These are phyloP conservation scores for Passerina amoena DNA, from an alignment of 2,113 vertebrate species.

Conservation along the genomic window DNA sequence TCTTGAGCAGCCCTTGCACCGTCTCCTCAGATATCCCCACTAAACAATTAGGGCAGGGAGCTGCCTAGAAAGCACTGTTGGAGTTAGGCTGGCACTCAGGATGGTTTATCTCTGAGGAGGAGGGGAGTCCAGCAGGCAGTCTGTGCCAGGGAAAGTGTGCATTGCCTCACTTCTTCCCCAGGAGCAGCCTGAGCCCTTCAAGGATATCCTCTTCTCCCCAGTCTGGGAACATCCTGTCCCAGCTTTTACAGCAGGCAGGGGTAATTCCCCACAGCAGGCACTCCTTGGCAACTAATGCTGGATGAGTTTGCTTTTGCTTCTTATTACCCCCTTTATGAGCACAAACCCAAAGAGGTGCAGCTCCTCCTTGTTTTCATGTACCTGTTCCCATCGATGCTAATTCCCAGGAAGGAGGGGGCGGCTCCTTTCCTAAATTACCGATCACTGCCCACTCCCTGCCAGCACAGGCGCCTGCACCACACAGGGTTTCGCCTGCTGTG, in stretches of 20 bases:
- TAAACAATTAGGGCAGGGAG: accelerated
- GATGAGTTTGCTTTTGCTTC: neutral
- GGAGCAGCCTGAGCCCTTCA: accelerated
- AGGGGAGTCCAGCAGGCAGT: neutral
- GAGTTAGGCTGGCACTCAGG: neutral
- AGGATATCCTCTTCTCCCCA: neutral
- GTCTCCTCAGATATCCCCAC: accelerated
- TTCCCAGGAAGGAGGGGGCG: neutral
- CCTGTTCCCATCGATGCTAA: neutral
- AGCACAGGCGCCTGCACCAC: neutral
- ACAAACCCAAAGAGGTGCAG: neutral
- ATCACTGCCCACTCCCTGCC: neutral
- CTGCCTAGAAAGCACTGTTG: neutral
- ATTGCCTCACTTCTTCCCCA: neutral
- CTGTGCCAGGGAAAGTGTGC: neutral
- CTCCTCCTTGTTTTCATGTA: neutral
- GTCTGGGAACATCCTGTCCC: neutral
- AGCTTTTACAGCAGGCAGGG: accelerated
- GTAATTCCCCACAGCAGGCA: neutral
- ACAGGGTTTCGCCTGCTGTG: accelerated
- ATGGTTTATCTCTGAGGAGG: neutral
- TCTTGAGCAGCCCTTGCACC: neutral
- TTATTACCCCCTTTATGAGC: neutral
- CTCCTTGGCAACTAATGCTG: neutral
- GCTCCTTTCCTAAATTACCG: accelerated